Conservation (phyloP, 2,888 invertebrate genomes). For the Andrena minutula region DNA sequence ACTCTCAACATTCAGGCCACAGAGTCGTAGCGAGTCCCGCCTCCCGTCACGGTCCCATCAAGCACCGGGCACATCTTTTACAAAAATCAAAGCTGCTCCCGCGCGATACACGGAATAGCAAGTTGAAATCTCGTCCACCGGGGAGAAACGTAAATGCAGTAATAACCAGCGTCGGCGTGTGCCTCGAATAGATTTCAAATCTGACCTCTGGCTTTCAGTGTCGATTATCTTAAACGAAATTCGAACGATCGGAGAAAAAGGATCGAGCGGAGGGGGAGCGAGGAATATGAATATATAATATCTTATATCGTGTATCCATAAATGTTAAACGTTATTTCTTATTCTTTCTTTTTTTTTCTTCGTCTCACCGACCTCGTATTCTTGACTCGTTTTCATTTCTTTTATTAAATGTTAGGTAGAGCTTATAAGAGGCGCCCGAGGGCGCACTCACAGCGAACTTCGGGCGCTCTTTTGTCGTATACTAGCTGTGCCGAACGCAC, state of each 20-base stretch:
- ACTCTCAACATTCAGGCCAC: background rate
- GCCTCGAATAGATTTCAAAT: constrained; percentile 49
- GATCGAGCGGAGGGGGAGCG: constrained; percentile 61
- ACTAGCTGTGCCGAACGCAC: constrained; percentile 85
- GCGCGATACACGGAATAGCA: constrained; percentile 24
- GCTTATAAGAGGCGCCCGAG: constrained; percentile 79
- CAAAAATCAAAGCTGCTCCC: background rate
- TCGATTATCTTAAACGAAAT: constrained; percentile 52
- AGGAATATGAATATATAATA: constrained; percentile 73
- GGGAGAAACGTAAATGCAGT: constrained; percentile 72
- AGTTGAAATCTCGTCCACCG: constrained; percentile 53
- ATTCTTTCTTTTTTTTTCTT: constrained; percentile 41
- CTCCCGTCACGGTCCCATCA: too few relatives aligned
- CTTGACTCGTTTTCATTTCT: constrained; percentile 70
- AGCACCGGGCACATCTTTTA: background rate
- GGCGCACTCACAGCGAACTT: constrained; percentile 78
- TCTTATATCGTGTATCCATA: constrained; percentile 79
- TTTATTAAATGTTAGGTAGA: constrained; percentile 84
- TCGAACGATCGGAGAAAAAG: constrained; percentile 52
- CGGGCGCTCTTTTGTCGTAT: constrained; percentile 82
- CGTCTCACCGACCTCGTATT: constrained; percentile 65
- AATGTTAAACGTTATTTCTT: constrained; percentile 79
- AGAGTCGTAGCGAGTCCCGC: background rate
- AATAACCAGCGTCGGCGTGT: constrained; percentile 60
- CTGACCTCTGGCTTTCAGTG: constrained; percentile 38